Evolutionary conservation across 1,140 invertebrate genomes (phyloP), one percentile per base, ranked within the genome.

Genomic region (Nasonia vitripennis): DNA sequence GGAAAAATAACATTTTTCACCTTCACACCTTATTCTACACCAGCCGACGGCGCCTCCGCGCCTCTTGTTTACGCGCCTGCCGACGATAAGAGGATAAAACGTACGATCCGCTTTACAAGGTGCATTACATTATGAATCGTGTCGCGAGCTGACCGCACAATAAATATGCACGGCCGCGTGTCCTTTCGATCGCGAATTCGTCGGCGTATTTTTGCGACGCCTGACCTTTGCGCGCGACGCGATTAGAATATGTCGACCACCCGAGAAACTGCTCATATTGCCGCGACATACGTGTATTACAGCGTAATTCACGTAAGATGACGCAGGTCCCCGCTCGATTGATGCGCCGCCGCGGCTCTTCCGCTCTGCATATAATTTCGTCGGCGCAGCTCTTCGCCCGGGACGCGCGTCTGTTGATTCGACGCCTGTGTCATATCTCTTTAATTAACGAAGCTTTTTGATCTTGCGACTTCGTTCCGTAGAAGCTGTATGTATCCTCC

Each of bases 221-320:
- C 0, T 0, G 20, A 62, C 55, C 55, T 62, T 62, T 14, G 48
- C 31, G 27, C 23, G 48, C 78, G 37, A 78, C 82, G 23, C 62
- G 37, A 84, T 55, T 78, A 78, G 75, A 83, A 78, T 84, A 78
- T 77, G 45, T 77, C n/a, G 55, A n/a, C 4, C 37, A n/a, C 23
- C 23, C 51, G 81, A 68, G 51, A 17, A 75, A 27, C 23, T 37
- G 1, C 17, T 34, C n/a, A 20, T 7, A 51, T 71, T 34, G 20
- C 75, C 11, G 6, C n/a, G 55, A 1, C 4, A 17, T 20, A 7
- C 17, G 14, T 62, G 17, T 55, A 17, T 14, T 17, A 55, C 7
- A 62, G 55, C 55, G 55, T n/a, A 62, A 62, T 20, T 62, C 55
- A n/a, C 55, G 9, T 27, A 31, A 55, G 80, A 73, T 82, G 51